phyloP scores from a whole-genome alignment of 2,888 invertebrate genomes.

The Lobophora halterata region DNA sequence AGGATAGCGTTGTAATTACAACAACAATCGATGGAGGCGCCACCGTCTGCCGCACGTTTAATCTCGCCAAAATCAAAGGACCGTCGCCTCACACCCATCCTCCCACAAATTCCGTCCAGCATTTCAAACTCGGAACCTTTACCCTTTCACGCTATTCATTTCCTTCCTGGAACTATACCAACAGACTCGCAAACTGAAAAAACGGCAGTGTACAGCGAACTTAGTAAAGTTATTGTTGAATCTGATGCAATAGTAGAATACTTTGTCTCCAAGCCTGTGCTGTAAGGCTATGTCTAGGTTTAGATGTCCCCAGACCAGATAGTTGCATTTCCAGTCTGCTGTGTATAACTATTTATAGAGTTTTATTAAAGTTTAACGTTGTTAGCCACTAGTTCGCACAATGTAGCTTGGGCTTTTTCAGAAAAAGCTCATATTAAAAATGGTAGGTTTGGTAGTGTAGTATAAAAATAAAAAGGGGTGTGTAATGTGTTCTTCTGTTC shows the following conservation, averaged over 20 bases:
- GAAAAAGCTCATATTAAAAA: too few species aligned
- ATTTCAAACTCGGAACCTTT: slow-evolving; percentile 4
- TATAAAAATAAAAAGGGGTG: too few species aligned
- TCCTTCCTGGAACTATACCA: slow-evolving; percentile 21
- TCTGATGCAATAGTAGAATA: slow-evolving; percentile 52
- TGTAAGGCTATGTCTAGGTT: slow-evolving; percentile 68
- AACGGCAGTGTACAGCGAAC: slow-evolving; percentile 42
- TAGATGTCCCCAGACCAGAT: slow-evolving; percentile 70
- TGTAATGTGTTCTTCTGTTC: too few species aligned
- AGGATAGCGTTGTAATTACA: slow-evolving; percentile 80
- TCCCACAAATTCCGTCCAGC: slow-evolving; percentile 50
- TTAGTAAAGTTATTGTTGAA: slow-evolving; percentile 40
- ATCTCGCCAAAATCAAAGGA: slow-evolving; percentile 79
- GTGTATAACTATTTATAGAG: slow-evolving; percentile 63
- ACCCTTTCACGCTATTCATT: slow-evolving; percentile 39
- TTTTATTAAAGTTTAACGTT: slow-evolving; percentile 69
- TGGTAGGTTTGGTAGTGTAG: too few species aligned
- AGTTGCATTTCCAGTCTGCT: slow-evolving; percentile 74
- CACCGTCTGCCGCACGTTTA: slow-evolving; percentile 81
- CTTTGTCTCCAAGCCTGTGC: slow-evolving; percentile 74
- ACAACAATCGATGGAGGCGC: slow-evolving; percentile 81
- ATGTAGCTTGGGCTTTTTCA: too few species aligned
- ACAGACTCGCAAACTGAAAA: not conserved
- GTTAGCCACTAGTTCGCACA: slow-evolving; percentile 44
- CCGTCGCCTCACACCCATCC: slow-evolving; percentile 73